Conservation (phyloP, 1,140 invertebrate genomes). For the Paraescarpia echinospica region DNA sequence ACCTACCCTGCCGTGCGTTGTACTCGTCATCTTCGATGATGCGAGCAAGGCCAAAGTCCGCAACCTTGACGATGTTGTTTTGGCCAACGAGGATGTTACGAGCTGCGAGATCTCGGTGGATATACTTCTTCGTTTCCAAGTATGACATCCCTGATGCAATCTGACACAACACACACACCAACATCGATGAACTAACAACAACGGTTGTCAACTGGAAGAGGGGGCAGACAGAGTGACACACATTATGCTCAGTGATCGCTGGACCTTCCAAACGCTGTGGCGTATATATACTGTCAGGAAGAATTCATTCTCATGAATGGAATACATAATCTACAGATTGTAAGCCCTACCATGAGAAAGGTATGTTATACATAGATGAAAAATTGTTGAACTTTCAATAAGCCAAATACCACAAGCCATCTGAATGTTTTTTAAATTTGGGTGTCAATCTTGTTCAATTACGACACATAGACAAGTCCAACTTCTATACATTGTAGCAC, state of each 20-base stretch:
- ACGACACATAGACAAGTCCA: too few species aligned
- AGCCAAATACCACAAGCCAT: too few species aligned
- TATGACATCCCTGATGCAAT: constrained; percentile 99
- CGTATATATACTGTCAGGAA: too few species aligned
- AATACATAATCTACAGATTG: too few species aligned
- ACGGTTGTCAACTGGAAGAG: neutral
- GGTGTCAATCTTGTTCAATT: too few species aligned
- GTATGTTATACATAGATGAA: too few species aligned
- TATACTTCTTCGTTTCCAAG: constrained; percentile 98
- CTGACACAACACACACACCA: constrained; percentile 56
- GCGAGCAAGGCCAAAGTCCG: constrained; percentile 95
- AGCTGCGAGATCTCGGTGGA: constrained; percentile 71
- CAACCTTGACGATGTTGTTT: constrained; percentile 82
- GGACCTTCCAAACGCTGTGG: too few species aligned
- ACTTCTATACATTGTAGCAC: too few species aligned
- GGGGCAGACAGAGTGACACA: neutral
- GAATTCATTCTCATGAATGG: too few species aligned
- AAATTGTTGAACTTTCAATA: too few species aligned
- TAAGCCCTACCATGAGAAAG: too few species aligned
- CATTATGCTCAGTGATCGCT: neutral
- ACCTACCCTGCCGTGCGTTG: constrained; percentile 73
- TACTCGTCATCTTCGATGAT: constrained; percentile 98
- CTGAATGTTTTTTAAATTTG: too few species aligned
- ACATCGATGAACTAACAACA: neutral
- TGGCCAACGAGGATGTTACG: constrained; percentile 96